Conservation (phyloP, 2,113 vertebrate genomes). For the Percopsis transmontana region DNA sequence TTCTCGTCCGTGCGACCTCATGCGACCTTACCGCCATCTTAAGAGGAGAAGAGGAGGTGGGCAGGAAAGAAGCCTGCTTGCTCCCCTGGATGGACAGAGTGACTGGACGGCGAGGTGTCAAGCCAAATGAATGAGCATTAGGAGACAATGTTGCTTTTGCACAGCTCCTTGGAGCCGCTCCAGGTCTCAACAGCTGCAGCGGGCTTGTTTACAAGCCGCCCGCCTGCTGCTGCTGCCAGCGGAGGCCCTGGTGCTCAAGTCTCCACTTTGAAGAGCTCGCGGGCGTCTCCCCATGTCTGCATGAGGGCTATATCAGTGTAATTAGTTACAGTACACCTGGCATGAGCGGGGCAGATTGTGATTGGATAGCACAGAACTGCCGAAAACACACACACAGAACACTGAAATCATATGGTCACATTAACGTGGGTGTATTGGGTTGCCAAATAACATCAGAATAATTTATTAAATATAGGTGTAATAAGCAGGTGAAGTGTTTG, state of each 20-base stretch:
- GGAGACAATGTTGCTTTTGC: constrained; percentile 47
- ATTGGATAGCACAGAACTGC: too few relatives aligned
- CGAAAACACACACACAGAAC: too few relatives aligned
- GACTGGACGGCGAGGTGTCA: constrained; percentile 35
- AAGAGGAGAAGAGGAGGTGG: neutral
- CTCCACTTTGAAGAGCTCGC: constrained; percentile 25
- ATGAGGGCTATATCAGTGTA: neutral
- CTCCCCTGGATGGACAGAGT: constrained; percentile 39
- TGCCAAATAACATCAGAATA: too few relatives aligned
- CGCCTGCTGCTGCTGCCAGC: constrained; percentile 52
- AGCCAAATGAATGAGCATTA: constrained; percentile 57
- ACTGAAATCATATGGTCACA: too few relatives aligned
- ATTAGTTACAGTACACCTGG: too few relatives aligned
- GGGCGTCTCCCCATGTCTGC: neutral
- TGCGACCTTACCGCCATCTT: constrained; percentile 43
- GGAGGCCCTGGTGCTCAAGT: constrained; percentile 29
- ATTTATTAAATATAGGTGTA: too few relatives aligned
- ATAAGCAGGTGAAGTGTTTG: too few relatives aligned
- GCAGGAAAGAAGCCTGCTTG: neutral
- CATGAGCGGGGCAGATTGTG: too few relatives aligned
- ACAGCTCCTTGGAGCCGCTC: constrained; percentile 56
- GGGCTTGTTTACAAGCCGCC: constrained; percentile 64
- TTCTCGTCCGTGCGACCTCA: constrained; percentile 42
- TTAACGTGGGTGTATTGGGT: too few relatives aligned
- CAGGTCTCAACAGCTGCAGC: constrained; percentile 66